Evolutionary conservation across 2,888 invertebrate genomes (phyloP).

Genomic region (Apoderus coryli): DNA sequence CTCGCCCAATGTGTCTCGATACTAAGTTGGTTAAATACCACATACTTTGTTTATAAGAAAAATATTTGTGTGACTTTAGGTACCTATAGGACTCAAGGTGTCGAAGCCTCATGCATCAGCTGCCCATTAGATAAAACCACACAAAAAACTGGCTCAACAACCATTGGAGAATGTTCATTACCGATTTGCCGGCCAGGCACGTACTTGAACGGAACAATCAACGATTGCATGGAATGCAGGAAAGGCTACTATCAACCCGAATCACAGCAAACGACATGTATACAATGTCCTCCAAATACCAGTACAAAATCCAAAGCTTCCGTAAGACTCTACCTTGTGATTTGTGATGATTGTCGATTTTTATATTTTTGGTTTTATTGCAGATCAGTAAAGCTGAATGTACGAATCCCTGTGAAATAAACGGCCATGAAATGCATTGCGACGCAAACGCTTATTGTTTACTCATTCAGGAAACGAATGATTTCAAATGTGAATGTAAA

Average conservation of each 20-base stretch:
- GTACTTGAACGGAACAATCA: slow-evolving; percentile 72
- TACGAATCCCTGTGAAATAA: slow-evolving; percentile 81
- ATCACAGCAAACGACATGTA: slow-evolving; percentile 72
- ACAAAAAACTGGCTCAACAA: slow-evolving; percentile 66
- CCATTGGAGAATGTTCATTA: slow-evolving; percentile 81
- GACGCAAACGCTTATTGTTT: slow-evolving; percentile 79
- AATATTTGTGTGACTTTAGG: too few species aligned
- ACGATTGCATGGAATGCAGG: slow-evolving; percentile 75
- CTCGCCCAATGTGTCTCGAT: too few species aligned
- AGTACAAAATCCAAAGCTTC: slow-evolving; percentile 74
- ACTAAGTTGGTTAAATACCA: too few species aligned
- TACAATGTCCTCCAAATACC: slow-evolving; percentile 79
- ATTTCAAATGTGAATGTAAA: slow-evolving; percentile 85
- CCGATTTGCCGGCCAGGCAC: slow-evolving; percentile 77
- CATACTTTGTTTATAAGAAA: too few species aligned
- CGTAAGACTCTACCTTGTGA: too few species aligned
- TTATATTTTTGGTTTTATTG: slow-evolving; percentile 11
- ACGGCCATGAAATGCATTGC: slow-evolving; percentile 69
- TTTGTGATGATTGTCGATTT: slow-evolving; percentile 17
- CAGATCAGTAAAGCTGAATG: slow-evolving; percentile 71
- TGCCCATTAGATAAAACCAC: slow-evolving; percentile 88
- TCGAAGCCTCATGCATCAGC: slow-evolving; percentile 72
- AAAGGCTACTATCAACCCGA: slow-evolving; percentile 85
- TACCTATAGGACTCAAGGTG: slow-evolving; percentile 51
- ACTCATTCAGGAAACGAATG: slow-evolving; percentile 64